Percentiles rank a stretch among this genome's conserved stretches.
These are phyloP conservation scores for Pseudopipra pipra DNA, from an alignment of 2,113 vertebrate genomes.

Conservation along the genomic window DNA sequence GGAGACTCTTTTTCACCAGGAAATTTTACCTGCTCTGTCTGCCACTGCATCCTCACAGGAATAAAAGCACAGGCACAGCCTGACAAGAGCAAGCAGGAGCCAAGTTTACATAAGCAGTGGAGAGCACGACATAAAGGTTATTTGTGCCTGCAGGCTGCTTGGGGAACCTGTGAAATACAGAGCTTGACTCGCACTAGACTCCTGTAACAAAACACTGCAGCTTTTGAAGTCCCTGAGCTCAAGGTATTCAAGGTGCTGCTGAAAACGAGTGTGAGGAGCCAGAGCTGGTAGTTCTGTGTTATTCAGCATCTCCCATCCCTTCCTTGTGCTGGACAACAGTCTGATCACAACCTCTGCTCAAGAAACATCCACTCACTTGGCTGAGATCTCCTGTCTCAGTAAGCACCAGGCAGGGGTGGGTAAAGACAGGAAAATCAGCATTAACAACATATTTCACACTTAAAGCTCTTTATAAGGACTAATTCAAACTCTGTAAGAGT, in stretches of 20 bases:
- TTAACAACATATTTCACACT: fast-evolving
- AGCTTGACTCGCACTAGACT: background rate
- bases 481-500: background rate
- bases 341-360: background rate
- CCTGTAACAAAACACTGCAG: background rate
- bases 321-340: background rate
- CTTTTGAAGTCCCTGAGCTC: background rate
- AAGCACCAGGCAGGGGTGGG: background rate
- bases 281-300: background rate
- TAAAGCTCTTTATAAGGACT: background rate
- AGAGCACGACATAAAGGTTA: background rate
- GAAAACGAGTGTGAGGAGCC: background rate
- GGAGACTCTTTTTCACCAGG: background rate
- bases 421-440: background rate
- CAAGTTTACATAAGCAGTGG: background rate
- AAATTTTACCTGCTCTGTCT: background rate
- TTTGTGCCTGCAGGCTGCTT: background rate
- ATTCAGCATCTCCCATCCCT: background rate
- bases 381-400: background rate
- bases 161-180: background rate
- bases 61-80: background rate
- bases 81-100: background rate
- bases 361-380: background rate
- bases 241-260: background rate
- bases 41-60: background rate